Percentiles rank a stretch among this genome's conserved stretches.
Evolutionary conservation across 2,888 invertebrate genomes (phyloP).

Genomic region (Anodontia alba): DNA sequence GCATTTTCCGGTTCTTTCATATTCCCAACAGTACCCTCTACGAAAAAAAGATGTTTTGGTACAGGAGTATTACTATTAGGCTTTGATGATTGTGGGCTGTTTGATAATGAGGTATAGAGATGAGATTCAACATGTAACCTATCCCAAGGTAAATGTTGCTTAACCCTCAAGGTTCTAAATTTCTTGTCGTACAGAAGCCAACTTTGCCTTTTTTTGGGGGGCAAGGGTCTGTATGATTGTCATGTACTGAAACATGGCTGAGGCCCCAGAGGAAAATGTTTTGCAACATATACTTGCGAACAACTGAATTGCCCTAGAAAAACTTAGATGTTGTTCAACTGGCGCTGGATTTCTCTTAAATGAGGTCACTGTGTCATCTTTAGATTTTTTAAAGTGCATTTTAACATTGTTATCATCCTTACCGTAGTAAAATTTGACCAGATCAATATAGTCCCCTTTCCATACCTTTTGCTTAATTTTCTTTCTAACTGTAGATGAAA

Average conservation of each 20-base stretch:
- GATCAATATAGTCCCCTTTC: neutral
- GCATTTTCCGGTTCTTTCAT: neutral
- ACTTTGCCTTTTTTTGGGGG: neutral
- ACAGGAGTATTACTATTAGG: neutral
- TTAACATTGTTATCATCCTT: neutral
- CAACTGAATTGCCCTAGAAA: too few relatives aligned
- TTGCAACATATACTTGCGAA: too few relatives aligned
- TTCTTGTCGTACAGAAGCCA: conserved; percentile 21
- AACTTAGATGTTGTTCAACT: too few relatives aligned
- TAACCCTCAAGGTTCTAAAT: neutral
- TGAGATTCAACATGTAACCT: conserved; percentile 13
- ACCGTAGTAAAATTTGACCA: neutral
- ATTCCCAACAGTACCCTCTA: too few relatives aligned
- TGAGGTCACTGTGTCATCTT: neutral
- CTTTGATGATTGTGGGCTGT: neutral
- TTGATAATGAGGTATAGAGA: neutral
- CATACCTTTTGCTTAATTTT: neutral
- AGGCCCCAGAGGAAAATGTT: too few relatives aligned
- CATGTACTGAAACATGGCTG: too few relatives aligned
- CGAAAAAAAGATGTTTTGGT: too few relatives aligned
- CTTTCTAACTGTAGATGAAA: neutral
- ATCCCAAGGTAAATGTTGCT: conserved; percentile 21
- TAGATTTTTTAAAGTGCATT: neutral
- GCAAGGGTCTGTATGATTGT: neutral
- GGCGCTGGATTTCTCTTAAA: too few relatives aligned